Evolutionary conservation across 2,113 vertebrate species (phyloP).

Genomic region (Centropristis striata): DNA sequence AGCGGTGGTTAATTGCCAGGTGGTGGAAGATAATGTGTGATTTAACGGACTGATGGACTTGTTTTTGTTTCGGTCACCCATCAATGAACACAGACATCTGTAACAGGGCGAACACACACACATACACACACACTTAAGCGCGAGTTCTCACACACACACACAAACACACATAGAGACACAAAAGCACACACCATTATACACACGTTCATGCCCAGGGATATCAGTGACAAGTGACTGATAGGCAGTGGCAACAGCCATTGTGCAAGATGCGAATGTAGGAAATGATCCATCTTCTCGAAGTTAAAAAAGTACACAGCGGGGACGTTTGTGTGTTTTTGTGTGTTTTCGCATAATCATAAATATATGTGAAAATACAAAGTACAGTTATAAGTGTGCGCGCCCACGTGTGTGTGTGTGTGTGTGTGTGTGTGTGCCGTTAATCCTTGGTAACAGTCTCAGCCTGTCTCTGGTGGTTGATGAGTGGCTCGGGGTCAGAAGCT

Average conservation of each 20-base stretch:
- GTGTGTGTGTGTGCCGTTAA: slow-evolving; percentile 51
- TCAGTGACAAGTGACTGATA: slow-evolving; percentile 67
- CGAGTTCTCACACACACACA: slow-evolving; percentile 1
- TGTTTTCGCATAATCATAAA: not conserved
- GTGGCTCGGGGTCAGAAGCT: slow-evolving; percentile 71
- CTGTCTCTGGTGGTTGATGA: slow-evolving; percentile 76
- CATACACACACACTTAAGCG: slow-evolving; percentile 24
- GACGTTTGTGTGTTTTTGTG: slow-evolving; percentile 14
- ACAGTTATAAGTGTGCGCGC: not conserved
- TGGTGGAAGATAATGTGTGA: slow-evolving; percentile 84
- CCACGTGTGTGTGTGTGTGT: not conserved
- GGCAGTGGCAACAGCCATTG: slow-evolving; percentile 47
- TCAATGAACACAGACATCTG: slow-evolving; percentile 80
- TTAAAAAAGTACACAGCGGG: slow-evolving; percentile 19
- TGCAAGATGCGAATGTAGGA: slow-evolving; percentile 38
- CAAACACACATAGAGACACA: slow-evolving; percentile 7
- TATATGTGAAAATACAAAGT: not conserved
- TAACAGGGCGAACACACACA: slow-evolving; percentile 62
- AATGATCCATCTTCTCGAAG: slow-evolving; percentile 49
- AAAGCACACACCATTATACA: slow-evolving; percentile 32
- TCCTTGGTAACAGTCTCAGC: slow-evolving; percentile 58
- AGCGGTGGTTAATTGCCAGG: slow-evolving; percentile 83
- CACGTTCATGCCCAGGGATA: slow-evolving; percentile 58
- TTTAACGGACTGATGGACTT: slow-evolving; percentile 84
- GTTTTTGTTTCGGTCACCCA: slow-evolving; percentile 83